Base-by-base conservation (phyloP, 2,113 vertebrate genomes). In the Vimba vimba region DNA sequence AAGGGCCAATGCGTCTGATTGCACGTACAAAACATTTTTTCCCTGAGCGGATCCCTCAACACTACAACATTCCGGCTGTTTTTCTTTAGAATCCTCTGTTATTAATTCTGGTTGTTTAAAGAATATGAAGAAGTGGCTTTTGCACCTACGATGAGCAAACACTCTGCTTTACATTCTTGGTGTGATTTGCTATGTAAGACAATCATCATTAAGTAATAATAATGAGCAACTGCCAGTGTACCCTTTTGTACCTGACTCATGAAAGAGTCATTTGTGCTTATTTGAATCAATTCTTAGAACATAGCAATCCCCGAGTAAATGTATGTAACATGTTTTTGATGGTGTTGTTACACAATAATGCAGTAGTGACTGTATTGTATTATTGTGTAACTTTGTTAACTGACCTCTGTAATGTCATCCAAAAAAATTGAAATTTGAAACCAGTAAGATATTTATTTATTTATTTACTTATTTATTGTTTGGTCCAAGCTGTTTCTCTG, bases 51-150 rank as follows among this genome's bases (percentile, higher is more conserved):
- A 86, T 86, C 30, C 68, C 30, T 85, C 36, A 85, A 89, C 88
- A 89, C 88, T 89, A 89, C 83, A 79, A 68, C 79, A 83, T 77
- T 86, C 83, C 71, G 15, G 57, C 79, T 75, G 78, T 86, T 85
- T 85, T 27, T 85, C 39, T 76, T 73, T 74, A 21, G 59, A 85
- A 66, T 59, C 43, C n/a, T 74, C 64, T 80, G 12, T 77, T 71
- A 85, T 66, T 83, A 74, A 87, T 71, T 83, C 21, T n/a, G 47
- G 21, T 25, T 86, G 15, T 47, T 85, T 47, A 10, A 57, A 59
- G 62, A 85, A 43, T 57, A 84, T 78, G 60, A 75, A 86, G 79
- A 83, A 89, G 69, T 71, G n/a, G 43, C 64, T 82, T 52, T 82
- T 21, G 13, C 68, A 59, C 25, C 45, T n/a, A 83, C 8, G 50